Evolutionary conservation across 2,888 invertebrate genomes (phyloP).

Genomic region (Gryllus longicercus): DNA sequence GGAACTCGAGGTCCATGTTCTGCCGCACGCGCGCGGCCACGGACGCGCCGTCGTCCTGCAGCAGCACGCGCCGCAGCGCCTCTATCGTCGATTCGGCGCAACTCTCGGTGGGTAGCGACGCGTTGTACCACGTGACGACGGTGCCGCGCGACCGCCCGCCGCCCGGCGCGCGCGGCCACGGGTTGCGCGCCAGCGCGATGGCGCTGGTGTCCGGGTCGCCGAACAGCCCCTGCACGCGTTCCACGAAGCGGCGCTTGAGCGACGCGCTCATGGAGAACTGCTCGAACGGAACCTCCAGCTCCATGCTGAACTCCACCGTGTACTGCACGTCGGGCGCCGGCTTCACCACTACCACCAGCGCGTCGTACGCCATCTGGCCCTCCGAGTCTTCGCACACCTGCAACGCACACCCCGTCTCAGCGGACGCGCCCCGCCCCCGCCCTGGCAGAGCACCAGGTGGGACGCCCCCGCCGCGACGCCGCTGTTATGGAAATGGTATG

Average conservation of each 20-base stretch:
- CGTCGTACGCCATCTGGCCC: conserved; percentile 73
- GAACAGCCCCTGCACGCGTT: conserved; percentile 73
- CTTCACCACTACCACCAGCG: conserved; percentile 70
- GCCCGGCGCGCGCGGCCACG: conserved; percentile 58
- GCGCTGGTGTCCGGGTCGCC: conserved; percentile 69
- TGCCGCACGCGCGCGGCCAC: conserved; percentile 58
- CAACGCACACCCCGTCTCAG: conserved; percentile 20
- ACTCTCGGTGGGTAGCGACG: conserved; percentile 64
- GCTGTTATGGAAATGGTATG: too few species aligned
- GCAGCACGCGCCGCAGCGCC: conserved; percentile 65
- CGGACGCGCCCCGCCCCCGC: not conserved
- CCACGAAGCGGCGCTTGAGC: conserved; percentile 75
- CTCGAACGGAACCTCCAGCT: conserved; percentile 65
- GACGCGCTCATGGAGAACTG: conserved; percentile 66
- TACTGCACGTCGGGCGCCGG: conserved; percentile 62
- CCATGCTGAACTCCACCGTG: conserved; percentile 77
- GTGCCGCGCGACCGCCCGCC: conserved; percentile 63
- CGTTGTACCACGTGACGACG: conserved; percentile 64
- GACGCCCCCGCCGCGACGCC: not conserved
- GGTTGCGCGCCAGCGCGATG: conserved; percentile 69
- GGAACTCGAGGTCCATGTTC: conserved; percentile 68
- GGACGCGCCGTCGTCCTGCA: conserved; percentile 59
- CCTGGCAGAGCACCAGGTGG: not conserved
- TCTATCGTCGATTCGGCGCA: conserved; percentile 79
- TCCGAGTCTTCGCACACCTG: conserved; percentile 70